Evolutionary conservation across 2,113 vertebrate genomes (phyloP).

Genomic region (Epinephelus cyanopodus): DNA sequence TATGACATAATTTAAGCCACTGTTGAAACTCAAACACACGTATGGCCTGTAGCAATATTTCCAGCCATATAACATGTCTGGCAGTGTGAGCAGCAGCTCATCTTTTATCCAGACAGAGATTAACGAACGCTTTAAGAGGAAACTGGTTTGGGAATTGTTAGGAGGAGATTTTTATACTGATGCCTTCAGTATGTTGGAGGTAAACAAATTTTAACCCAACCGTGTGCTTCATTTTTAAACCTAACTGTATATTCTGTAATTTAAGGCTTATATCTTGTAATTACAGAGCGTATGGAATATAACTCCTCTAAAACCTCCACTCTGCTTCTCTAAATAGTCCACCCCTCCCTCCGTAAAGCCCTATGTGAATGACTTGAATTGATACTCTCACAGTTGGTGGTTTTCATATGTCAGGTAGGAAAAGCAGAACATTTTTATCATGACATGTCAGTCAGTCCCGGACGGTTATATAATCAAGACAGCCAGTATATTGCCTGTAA

Average conservation of each 20-base stretch:
- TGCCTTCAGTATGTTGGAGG: constrained; percentile 7
- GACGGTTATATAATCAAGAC: constrained; percentile 71
- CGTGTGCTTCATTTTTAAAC: constrained; percentile 46
- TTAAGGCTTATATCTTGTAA: constrained; percentile 63
- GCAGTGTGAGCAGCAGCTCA: not conserved
- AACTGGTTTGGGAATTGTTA: not conserved
- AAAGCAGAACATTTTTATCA: constrained; percentile 53
- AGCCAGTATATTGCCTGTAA: constrained; percentile 54
- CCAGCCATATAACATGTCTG: constrained; percentile 25
- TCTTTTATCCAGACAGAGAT: constrained; percentile 12
- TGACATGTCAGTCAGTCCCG: constrained; percentile 45
- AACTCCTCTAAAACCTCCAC: constrained; percentile 51
- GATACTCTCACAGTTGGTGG: constrained; percentile 53
- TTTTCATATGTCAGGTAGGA: constrained; percentile 49
- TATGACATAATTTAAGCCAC: constrained; percentile 28
- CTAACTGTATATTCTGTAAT: constrained; percentile 67
- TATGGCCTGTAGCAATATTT: constrained; percentile 1
- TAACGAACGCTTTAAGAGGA: not conserved
- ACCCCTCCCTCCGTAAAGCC: constrained; percentile 57
- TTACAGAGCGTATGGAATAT: constrained; percentile 57
- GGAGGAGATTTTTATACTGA: not conserved
- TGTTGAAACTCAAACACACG: constrained; percentile 33
- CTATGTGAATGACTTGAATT: constrained; percentile 50
- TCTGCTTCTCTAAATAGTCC: constrained; percentile 61
- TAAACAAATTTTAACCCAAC: constrained; percentile 12